Base-by-base conservation (phyloP, 2,797 vertebrate genomes). In the Pteropus rufus region DNA sequence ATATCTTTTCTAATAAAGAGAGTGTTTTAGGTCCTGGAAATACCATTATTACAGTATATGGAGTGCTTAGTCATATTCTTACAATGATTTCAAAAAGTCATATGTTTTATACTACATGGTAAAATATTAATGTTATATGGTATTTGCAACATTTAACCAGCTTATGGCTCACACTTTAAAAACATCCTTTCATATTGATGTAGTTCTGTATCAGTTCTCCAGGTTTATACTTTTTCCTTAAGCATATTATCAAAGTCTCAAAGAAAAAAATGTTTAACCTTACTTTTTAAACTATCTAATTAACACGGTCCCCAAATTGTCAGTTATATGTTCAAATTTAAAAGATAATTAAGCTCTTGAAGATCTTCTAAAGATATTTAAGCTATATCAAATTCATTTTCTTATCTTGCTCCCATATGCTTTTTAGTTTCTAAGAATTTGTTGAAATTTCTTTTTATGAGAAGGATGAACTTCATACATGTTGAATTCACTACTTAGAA, bases 51-150 rank as follows among this genome's bases (percentile, higher is more conserved):
- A 72, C 1, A n/a, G 58, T 84, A 23, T 64, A 29, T 86, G 46
- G 64, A 83, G 21, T 86, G 16, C 88, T 65, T 83, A 80, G 39
- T 92, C n/a, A 86, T 91, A 89, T 93, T 82, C 70, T 94, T 96
- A 64, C 1, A 73, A 7, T 52, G 39, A 62, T 84, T 69, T 90
- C 83, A 76, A 70, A 70, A 92, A 87, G 34, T 82, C 18, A 5
- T 80, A 26, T 82, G n/a, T 56, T 88, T 95, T 91, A 75, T 5
- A 54, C 26, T 65, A 18, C 39, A 14, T 41, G 29, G 52, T 82
- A 70, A 93, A 92, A 67, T 76, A 36, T 79, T 92, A 90, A 92
- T 34, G 26, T 56, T 77, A 23, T 56, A 12, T 36, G 77, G 16
- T 94, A 56, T 80, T 93, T 94, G 16, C 49, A 92, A 36, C 56